Base-by-base conservation (phyloP, 2,113 vertebrate genomes). In the Brachypteracias leptosomus region DNA sequence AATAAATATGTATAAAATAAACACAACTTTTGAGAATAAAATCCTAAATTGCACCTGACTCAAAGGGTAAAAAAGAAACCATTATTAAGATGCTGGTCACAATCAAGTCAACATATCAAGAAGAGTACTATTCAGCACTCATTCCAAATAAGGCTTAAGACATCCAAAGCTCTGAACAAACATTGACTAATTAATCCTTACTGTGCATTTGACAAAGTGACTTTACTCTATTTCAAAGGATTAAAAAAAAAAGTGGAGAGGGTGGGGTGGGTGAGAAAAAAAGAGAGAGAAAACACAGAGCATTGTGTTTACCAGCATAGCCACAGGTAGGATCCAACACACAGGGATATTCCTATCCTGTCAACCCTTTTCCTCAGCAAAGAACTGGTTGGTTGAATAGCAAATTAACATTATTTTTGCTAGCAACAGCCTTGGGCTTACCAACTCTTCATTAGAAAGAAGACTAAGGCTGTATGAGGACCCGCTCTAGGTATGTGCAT, bases 171-270 rank as follows among this genome's bases (percentile, higher is more conserved):
- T 47, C 63, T 75, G 63, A 80, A 80, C 20, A 80, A 89, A 84
- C 40, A 61, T 0, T 31, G 29, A 73, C 59, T 89, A 63, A 83
- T 80, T 89, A 86, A 86, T 93, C 77, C 44, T 67, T 67, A 81
- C 17, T 15, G 40, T 71, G 61, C 66, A 38, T 71, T 74, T 88
- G 36, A 89, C 75, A 67, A 82, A 88, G 51, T 71, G 55, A 82
- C 55, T 92, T 92, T 46, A 81, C 49, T 94, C 87, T 47, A 66
- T 31, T 80, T 80, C 33, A 35, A 54, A 84, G 80, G 22, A 52
- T 17, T 58, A 46, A 22, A 46, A 11, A 13, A 25, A n/a, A n/a
- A n/a, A n/a, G n/a, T n/a, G 18, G 11, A 22, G 20, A 11, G 13
- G 21, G 11, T 5, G 31, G 36, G 31, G 36, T 18, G 29, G 13